Percentiles rank a stretch among this genome's conserved stretches.
Conservation (phyloP, 2,113 vertebrate genomes). For the Colius striatus region DNA sequence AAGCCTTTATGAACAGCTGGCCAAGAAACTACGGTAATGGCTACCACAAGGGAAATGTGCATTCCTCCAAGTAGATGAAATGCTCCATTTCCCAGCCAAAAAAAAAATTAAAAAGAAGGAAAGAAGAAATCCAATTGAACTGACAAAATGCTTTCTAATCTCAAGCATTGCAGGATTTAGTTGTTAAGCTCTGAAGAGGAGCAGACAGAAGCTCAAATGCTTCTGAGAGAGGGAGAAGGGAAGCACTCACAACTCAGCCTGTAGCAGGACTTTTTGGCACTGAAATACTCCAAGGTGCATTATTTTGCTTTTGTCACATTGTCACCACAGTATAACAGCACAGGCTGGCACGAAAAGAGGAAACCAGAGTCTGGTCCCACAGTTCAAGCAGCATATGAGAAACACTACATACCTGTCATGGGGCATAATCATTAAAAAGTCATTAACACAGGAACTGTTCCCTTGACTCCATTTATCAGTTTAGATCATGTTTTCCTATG, state of each 20-base stretch:
- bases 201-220: not conserved
- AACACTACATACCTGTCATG: fast-evolving
- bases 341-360: not conserved
- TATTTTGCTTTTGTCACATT: not conserved
- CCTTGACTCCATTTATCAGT: not conserved
- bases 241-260: not conserved
- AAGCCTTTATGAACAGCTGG: not conserved
- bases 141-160: not conserved
- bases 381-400: not conserved
- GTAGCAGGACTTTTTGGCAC: not conserved
- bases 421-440: not conserved
- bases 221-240: not conserved
- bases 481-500: not conserved
- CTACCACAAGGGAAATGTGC: not conserved
- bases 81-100: not conserved
- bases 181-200: not conserved
- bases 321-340: not conserved
- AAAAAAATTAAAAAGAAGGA: no score
- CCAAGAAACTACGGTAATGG: not conserved
- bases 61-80: not conserved
- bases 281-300: fast-evolving
- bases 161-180: not conserved
- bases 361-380: fast-evolving
- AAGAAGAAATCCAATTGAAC: not conserved
- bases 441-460: not conserved